Evolutionary conservation across 2,888 invertebrate genomes (phyloP).

Genomic region (Ormyrus thymus): DNA sequence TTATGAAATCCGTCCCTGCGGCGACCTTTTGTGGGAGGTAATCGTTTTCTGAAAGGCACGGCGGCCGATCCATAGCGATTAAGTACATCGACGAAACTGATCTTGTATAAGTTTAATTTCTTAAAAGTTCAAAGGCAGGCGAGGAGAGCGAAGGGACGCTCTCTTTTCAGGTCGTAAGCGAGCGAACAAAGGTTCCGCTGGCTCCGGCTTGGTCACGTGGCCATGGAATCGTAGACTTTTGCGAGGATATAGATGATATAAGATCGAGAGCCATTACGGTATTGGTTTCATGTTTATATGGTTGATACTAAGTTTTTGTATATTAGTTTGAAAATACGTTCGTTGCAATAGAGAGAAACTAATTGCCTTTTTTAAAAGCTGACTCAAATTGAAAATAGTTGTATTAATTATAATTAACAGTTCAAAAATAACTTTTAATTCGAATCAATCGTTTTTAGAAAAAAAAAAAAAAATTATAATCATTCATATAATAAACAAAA

Average conservation of each 20-base stretch:
- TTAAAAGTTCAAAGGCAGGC: constrained; percentile 27
- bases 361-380: too few species aligned
- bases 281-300: constrained; percentile 68
- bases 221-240: constrained; percentile 56
- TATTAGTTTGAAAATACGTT: too few species aligned
- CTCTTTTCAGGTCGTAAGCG: too few species aligned
- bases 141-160: not conserved
- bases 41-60: not conserved
- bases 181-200: too few species aligned
- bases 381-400: too few species aligned
- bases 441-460: too few species aligned
- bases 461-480: too few species aligned
- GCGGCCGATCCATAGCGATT: constrained; percentile 25
- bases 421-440: too few species aligned
- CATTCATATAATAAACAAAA: too few species aligned
- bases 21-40: not conserved
- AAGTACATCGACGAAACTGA: not conserved
- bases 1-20: not conserved
- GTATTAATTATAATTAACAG: too few species aligned
- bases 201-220: too few species aligned
- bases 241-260: constrained; percentile 58
- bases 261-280: constrained; percentile 68
- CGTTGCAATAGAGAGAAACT: too few species aligned
- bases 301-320: constrained; percentile 47
- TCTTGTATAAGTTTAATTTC: constrained; percentile 43